Evolutionary conservation across 2,888 invertebrate species (phyloP).

Genomic region (Orchesellides sinensis): DNA sequence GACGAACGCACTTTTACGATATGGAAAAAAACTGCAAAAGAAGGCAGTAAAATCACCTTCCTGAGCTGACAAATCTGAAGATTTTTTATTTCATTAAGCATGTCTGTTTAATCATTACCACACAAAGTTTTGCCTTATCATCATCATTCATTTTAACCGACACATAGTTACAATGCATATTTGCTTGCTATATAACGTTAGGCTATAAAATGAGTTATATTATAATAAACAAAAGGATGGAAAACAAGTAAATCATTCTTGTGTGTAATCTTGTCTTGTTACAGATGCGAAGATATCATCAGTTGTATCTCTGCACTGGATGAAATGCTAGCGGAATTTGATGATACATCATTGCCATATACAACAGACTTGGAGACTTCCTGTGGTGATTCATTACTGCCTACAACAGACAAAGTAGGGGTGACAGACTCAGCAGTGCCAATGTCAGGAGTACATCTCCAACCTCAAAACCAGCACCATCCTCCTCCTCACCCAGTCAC

Average conservation of each 20-base stretch:
- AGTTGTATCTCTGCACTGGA: constrained; percentile 74
- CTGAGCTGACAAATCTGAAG: too few relatives aligned
- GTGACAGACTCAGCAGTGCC: background rate
- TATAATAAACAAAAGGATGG: too few relatives aligned
- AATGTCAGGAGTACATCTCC: background rate
- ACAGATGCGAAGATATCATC: constrained; percentile 75
- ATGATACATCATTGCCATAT: constrained; percentile 71
- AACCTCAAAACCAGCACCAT: background rate
- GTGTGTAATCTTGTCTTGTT: constrained; percentile 34
- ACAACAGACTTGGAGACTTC: constrained; percentile 46
- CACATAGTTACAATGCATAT: background rate
- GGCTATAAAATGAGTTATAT: too few relatives aligned
- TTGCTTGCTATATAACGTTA: background rate
- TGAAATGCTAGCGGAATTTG: constrained; percentile 74
- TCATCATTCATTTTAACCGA: background rate
- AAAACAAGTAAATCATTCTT: too few relatives aligned
- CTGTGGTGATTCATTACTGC: constrained; percentile 21
- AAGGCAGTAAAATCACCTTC: too few relatives aligned
- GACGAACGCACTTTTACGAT: too few relatives aligned
- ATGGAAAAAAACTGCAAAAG: too few relatives aligned
- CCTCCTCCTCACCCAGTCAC: constrained; percentile 24
- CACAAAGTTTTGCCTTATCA: background rate
- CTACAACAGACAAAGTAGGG: constrained; percentile 21
- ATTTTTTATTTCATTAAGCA: too few relatives aligned
- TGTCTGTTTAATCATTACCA: too few relatives aligned